These are phyloP conservation scores for Scarus forsteni DNA, from an alignment of 2,797 vertebrate species.

Conservation along the genomic window DNA sequence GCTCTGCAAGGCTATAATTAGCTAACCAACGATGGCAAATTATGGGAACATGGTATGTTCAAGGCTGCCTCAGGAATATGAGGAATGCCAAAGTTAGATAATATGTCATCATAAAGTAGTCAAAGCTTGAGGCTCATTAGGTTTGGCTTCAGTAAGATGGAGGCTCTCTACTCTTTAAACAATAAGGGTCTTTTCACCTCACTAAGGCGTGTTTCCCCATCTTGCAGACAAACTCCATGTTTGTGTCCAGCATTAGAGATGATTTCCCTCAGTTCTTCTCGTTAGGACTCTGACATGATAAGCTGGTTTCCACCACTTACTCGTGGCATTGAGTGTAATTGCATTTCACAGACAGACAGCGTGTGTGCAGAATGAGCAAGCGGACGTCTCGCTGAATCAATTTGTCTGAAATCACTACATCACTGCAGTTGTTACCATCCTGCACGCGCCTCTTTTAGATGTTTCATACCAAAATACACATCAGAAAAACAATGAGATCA, in stretches of 20 bases:
- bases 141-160: too few relatives aligned
- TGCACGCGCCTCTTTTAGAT: background rate
- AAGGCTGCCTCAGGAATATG: too few relatives aligned
- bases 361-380: slow-evolving; percentile 63
- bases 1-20: too few relatives aligned
- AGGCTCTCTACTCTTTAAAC: too few relatives aligned
- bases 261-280: slow-evolving; percentile 70
- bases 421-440: slow-evolving; percentile 28
- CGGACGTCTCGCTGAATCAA: slow-evolving; percentile 39
- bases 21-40: too few relatives aligned
- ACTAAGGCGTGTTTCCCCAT: slow-evolving; percentile 15
- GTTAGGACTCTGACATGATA: slow-evolving; percentile 78
- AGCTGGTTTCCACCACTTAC: slow-evolving; percentile 72
- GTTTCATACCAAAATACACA: background rate
- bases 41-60: too few relatives aligned
- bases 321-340: slow-evolving; percentile 74
- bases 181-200: background rate
- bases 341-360: slow-evolving; percentile 67
- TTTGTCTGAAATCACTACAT: slow-evolving; percentile 62
- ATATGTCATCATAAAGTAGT: too few relatives aligned
- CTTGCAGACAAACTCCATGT: slow-evolving; percentile 40
- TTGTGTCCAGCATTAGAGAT: slow-evolving; percentile 68
- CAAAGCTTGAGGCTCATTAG: too few relatives aligned
- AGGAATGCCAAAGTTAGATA: too few relatives aligned
- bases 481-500: slow-evolving; percentile 9